Evolutionary conservation across 2,113 vertebrate genomes (phyloP).

Genomic region (Phylloscopus trochilus): DNA sequence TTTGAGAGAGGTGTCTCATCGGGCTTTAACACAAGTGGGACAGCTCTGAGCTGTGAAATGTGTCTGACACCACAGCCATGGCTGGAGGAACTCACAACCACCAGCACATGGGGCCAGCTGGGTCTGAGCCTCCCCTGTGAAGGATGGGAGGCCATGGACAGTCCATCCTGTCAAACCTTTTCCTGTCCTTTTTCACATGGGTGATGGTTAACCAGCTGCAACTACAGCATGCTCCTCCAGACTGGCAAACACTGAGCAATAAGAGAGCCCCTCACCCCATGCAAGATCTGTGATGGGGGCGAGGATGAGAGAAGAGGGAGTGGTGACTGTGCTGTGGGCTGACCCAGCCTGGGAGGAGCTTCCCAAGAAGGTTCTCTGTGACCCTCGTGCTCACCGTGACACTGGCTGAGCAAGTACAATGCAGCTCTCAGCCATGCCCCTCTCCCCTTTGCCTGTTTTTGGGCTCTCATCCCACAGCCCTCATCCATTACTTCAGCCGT

Average conservation of each 20-base stretch:
- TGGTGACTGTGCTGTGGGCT: background rate
- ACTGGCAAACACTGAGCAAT: background rate
- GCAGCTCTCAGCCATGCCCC: background rate
- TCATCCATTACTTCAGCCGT: background rate
- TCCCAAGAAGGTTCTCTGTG: background rate
- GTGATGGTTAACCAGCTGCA: background rate
- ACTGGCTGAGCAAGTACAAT: slow-evolving; percentile 44
- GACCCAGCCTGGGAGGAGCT: background rate
- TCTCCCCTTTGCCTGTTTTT: background rate
- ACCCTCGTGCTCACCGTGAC: background rate
- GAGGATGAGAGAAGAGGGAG: background rate
- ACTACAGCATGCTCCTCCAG: background rate
- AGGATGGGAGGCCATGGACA: background rate
- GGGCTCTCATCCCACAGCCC: background rate
- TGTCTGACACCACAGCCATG: background rate
- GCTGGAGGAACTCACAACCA: accelerated
- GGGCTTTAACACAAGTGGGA: background rate
- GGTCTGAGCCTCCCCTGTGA: background rate
- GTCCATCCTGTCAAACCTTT: background rate
- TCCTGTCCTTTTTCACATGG: background rate
- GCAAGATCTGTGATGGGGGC: accelerated
- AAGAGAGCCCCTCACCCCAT: background rate
- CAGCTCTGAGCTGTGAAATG: background rate
- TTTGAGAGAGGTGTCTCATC: background rate
- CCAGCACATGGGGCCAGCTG: background rate